These are phyloP conservation scores for Jordanella pulchra DNA, from an alignment of 2,797 vertebrate genomes.

Conservation along the genomic window DNA sequence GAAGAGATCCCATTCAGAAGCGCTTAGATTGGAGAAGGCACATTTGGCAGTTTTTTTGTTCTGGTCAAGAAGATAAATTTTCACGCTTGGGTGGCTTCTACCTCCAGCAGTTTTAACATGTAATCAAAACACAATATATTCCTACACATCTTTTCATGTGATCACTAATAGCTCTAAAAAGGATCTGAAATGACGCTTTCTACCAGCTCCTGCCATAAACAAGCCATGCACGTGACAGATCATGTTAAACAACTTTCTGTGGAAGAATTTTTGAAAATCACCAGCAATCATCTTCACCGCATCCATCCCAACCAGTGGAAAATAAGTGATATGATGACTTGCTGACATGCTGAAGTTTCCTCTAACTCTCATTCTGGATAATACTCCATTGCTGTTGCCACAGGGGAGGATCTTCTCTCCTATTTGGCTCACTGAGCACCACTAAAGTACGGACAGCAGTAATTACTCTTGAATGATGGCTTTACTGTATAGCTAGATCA, in stretches of 20 bases:
- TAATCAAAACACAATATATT: conserved; percentile 16
- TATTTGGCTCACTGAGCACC: conserved; percentile 51
- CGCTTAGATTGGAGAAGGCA: conserved; percentile 61
- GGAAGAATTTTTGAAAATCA: conserved; percentile 54
- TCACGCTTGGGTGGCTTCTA: conserved; percentile 53
- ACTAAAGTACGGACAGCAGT: conserved; percentile 48
- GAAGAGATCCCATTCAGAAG: conserved; percentile 60
- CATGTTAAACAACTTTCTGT: conserved; percentile 42
- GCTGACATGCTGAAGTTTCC: conserved; percentile 71
- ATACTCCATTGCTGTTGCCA: conserved; percentile 36
- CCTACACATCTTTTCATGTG: conserved; percentile 12
- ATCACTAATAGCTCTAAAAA: conserved; percentile 36
- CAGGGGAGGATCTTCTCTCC: conserved; percentile 66
- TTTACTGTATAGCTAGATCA: conserved; percentile 39
- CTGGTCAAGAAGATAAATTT: conserved; percentile 42
- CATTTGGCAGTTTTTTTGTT: conserved; percentile 55
- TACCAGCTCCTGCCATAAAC: conserved; percentile 33
- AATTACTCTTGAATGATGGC: conserved; percentile 54
- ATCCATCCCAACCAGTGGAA: conserved; percentile 70
- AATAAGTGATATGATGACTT: conserved; percentile 69
- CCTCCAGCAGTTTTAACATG: conserved; percentile 42
- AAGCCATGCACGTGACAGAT: conserved; percentile 31
- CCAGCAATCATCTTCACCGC: conserved; percentile 55
- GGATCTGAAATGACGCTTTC: conserved; percentile 33
- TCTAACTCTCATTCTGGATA: conserved; percentile 69